Evolutionary conservation across 2,888 invertebrate genomes (phyloP), one percentile per base, ranked within the genome.

Genomic region (Pristionchus japonicus): DNA sequence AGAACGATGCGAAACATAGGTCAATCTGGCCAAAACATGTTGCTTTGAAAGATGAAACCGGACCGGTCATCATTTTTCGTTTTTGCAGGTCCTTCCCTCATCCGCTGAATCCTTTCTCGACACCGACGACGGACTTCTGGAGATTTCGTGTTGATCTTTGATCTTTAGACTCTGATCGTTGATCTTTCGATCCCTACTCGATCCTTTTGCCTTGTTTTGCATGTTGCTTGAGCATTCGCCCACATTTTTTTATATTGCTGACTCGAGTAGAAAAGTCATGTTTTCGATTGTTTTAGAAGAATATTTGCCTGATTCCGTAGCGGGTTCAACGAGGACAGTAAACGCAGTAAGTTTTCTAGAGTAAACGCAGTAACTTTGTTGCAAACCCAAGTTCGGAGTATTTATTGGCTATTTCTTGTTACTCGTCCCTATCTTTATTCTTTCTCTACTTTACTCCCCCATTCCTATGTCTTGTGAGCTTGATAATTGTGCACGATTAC

Each of bases 131-230:
- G 82, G 82, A 4, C 52, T 83, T 4, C 52, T 83, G 34, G 82
- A 83, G 82, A 83, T 83, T 83, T 83, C 52, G 7, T 83, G 82
- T 83, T 83, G 82, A 83, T 47, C 77, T 77, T 77, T 27, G 43
- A 77, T 43, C 77, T 77, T 47, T 70, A 15, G 0, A 15, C 20
- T 31, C 67, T 67, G 3, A 67, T 34, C 67, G 15, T 57, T 57
- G 23, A 57, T 57, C 57, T 57, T n/a, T 57, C 4, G 64, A 17
- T 20, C 52, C n/a, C 20, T 74, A 74, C 40, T 74, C 70, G 70
- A 9, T 37, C 70, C 11, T n/a, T 27, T 47, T 77, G 43, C 70
- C 40, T 77, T 77, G 77, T 77, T n/a, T 77, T 47, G 77, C 77
- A 77, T 47, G 77, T 77, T 77, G 77, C 43, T 34, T 43, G 77